Base-by-base conservation (phyloP, 2,113 vertebrate genomes). In the Lophotis ruficrista region DNA sequence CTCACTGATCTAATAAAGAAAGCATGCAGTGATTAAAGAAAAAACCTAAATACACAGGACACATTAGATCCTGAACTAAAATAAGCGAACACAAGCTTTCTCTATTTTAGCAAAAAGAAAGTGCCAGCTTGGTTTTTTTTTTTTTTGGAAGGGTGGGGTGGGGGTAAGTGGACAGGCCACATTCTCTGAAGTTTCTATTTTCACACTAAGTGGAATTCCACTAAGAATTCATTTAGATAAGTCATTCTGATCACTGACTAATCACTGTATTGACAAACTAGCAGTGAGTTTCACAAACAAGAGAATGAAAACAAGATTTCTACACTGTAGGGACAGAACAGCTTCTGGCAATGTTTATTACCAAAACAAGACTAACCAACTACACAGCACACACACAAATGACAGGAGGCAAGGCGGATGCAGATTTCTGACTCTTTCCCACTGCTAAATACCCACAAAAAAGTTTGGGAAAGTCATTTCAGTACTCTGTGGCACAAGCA, bases 1-100 rank as follows among this genome's bases (percentile, higher is more conserved):
- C 97, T 99, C 99, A 98, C 98, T 98, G 97, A 99, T 98, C 99
- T 99, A 98, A 99, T 97, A 95, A 98, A 96, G 94, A 99, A 89
- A 97, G 96, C 96, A 98, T 1, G 64, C 82, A 94, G 94, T 51
- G 87, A 96, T 96, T 97, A 97, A 97, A 88, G 75, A 77, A 89
- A 96, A 93, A 86, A 45, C 6, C 72, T 61, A 84, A 82, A 70
- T 71, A 92, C 53, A 78, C 31, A 78, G 50, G 78, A 91, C 62
- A 78, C 50, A 60, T 53, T 61, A 77, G 75, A 89, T 89, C 69
- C 86, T 60, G 73, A 95, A 78, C 37, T 64, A 51, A 90, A 83
- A 0, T 43, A 66, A 60, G 45, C 14, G 76, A 33, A 58, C 10
- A 10, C 30, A 86, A 86, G 28, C 22, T 56, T 58, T 90, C 72